Evolutionary conservation across 2,797 vertebrate genomes (phyloP).

Genomic region (Artibeus lituratus): DNA sequence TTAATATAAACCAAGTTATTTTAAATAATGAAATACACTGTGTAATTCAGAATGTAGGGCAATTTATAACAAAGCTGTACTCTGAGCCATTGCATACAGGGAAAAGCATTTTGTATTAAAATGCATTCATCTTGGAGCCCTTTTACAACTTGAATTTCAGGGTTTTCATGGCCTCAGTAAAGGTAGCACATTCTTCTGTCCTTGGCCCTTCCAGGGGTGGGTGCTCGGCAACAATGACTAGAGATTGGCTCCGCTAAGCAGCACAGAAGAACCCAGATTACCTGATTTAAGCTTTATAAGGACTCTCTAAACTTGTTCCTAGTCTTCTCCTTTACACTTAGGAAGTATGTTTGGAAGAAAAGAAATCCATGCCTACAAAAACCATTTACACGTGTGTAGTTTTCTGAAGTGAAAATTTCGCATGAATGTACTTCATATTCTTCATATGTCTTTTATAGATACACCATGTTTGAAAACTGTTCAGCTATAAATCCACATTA

Average conservation of each 20-base stretch:
- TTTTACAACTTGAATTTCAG: conserved; percentile 33
- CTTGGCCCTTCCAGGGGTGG: background rate
- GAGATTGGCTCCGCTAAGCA: background rate
- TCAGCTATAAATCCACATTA: background rate
- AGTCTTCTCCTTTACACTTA: background rate
- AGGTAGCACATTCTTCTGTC: background rate
- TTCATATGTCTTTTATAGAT: background rate
- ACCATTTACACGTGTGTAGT: background rate
- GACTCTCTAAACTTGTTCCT: background rate
- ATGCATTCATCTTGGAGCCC: background rate
- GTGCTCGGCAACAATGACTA: background rate
- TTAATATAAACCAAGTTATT: background rate
- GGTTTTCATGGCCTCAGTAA: background rate
- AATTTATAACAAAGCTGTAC: background rate
- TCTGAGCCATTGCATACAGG: background rate
- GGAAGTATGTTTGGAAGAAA: background rate
- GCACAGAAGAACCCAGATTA: background rate
- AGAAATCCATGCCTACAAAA: background rate
- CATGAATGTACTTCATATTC: background rate
- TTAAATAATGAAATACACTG: background rate
- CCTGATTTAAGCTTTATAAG: background rate
- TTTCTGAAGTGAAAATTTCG: background rate
- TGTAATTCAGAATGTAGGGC: background rate
- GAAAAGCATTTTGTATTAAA: conserved; percentile 11
- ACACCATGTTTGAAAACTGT: background rate